Evolutionary conservation across 2,888 invertebrate genomes (phyloP).

Genomic region (Lissocephala sabroskyi): DNA sequence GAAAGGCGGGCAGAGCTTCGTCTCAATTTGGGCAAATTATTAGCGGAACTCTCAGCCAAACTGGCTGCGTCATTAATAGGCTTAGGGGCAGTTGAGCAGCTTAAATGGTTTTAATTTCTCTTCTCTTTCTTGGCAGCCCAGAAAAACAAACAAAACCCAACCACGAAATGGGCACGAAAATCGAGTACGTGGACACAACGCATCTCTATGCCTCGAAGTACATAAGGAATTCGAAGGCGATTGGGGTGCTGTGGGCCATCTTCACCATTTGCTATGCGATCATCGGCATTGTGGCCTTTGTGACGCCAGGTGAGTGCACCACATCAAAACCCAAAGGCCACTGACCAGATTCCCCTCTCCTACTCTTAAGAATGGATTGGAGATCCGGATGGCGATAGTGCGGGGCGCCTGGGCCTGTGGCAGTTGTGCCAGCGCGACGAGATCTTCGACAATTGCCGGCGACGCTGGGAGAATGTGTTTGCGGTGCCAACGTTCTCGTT

Average conservation of each 20-base stretch:
- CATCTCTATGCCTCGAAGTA: slow-evolving; percentile 93
- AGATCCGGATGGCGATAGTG: slow-evolving; percentile 86
- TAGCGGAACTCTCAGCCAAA: too few relatives aligned
- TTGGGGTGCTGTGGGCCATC: slow-evolving; percentile 97
- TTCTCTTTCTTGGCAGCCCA: slow-evolving; percentile 30
- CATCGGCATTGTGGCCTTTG: slow-evolving; percentile 94
- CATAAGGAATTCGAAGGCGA: slow-evolving; percentile 93
- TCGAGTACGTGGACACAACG: slow-evolving; percentile 92
- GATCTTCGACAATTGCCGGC: slow-evolving; percentile 86
- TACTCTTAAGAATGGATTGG: slow-evolving; percentile 83
- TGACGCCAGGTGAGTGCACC: slow-evolving; percentile 80
- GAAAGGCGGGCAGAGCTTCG: slow-evolving; percentile 39
- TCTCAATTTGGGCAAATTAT: too few relatives aligned
- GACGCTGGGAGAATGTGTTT: slow-evolving; percentile 86
- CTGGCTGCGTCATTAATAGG: slow-evolving; percentile 23
- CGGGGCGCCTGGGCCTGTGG: slow-evolving; percentile 95
- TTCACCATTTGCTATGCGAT: slow-evolving; percentile 98
- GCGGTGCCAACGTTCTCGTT: slow-evolving; percentile 85
- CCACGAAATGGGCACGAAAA: slow-evolving; percentile 86
- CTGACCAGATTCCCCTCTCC: not conserved
- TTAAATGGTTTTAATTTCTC: slow-evolving; percentile 25
- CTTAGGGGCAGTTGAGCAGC: not conserved
- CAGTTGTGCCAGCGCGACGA: slow-evolving; percentile 87
- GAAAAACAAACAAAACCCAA: slow-evolving; percentile 8
- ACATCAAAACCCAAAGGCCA: not conserved